phyloP scores from a whole-genome alignment of 2,113 vertebrate species.

The Peromyscus polionotus region DNA sequence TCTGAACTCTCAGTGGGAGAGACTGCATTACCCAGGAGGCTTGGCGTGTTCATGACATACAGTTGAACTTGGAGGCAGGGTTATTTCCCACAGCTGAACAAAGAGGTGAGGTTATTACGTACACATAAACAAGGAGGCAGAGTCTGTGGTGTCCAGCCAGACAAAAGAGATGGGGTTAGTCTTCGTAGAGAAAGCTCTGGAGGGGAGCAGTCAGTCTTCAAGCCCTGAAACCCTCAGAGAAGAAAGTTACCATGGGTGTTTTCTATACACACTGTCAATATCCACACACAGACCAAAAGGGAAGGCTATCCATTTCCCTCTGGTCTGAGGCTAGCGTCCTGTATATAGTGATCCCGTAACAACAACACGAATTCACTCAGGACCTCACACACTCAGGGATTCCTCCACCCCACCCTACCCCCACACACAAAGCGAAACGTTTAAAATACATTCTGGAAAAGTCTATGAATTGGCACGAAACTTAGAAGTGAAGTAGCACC shows the following conservation, averaged over 20 bases:
- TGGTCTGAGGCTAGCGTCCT: background rate
- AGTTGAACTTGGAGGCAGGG: background rate
- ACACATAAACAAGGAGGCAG: background rate
- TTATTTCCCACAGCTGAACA: background rate
- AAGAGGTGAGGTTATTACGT: background rate
- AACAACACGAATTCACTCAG: background rate
- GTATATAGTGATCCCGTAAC: background rate
- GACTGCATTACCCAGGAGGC: background rate
- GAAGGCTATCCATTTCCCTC: background rate
- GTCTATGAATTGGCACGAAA: background rate
- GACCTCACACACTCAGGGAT: background rate
- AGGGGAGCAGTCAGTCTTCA: background rate
- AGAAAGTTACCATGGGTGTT: too few relatives aligned
- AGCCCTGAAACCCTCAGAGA: background rate
- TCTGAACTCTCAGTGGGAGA: background rate
- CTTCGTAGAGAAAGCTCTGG: background rate
- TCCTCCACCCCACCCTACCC: background rate
- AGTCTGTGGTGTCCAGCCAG: background rate
- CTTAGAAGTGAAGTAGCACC: slow-evolving; percentile 6
- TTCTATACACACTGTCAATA: background rate
- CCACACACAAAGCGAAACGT: background rate
- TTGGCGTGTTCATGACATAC: background rate
- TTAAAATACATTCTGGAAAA: slow-evolving; percentile 29
- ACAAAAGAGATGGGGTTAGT: too few relatives aligned
- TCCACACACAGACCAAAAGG: background rate